phyloP scores from a whole-genome alignment of 2,113 vertebrate genomes.

The Forbesichthys agassizii region DNA sequence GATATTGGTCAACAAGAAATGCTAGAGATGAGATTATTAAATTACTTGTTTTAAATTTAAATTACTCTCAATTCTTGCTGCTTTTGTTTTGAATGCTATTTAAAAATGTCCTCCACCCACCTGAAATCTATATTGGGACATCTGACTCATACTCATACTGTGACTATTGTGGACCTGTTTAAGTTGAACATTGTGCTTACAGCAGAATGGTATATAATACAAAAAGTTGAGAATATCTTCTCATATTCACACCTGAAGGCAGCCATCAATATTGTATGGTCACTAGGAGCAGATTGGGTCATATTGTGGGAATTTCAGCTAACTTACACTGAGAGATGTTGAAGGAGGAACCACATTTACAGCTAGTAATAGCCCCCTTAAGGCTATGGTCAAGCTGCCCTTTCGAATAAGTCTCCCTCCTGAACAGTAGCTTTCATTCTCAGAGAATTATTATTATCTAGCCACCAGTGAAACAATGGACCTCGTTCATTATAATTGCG shows the following conservation, averaged over 20 bases:
- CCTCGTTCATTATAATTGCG: too few species aligned
- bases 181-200: neutral
- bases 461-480: neutral
- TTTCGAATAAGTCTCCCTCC: neutral
- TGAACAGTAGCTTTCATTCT: conserved; percentile 8
- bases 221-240: conserved; percentile 1
- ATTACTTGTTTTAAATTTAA: too few species aligned
- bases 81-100: neutral
- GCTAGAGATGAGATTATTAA: too few species aligned
- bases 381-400: conserved; percentile 17
- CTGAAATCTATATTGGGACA: neutral
- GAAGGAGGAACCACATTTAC: conserved; percentile 18
- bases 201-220: neutral
- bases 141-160: neutral
- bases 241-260: conserved; percentile 45
- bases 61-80: neutral
- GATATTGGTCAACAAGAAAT: too few species aligned
- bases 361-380: conserved; percentile 19
- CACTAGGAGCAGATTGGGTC: conserved; percentile 31
- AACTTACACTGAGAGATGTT: conserved; percentile 10
- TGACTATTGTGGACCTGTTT: neutral
- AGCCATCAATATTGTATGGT: conserved; percentile 51
- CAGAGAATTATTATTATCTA: neutral
- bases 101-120: neutral
- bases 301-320: conserved; percentile 46